Evolutionary conservation across 2,888 invertebrate genomes (phyloP).

Genomic region (Diarsia mendica): DNA sequence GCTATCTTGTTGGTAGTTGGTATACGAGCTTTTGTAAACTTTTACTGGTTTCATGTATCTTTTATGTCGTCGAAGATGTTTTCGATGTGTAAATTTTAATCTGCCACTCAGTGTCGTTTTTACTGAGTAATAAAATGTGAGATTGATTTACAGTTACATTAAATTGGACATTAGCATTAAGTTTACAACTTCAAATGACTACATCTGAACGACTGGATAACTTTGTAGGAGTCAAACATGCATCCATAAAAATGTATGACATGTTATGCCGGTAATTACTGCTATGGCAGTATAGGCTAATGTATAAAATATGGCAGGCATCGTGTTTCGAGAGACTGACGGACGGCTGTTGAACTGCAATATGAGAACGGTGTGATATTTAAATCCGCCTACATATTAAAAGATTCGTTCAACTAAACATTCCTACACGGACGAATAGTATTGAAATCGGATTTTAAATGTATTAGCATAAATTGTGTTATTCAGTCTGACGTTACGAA

Average conservation of each 20-base stretch:
- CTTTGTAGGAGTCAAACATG: slow-evolving; percentile 18
- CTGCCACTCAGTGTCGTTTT: slow-evolving; percentile 34
- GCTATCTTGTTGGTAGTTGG: slow-evolving; percentile 1
- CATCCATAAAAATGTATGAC: slow-evolving; percentile 28
- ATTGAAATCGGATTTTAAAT: slow-evolving; percentile 63
- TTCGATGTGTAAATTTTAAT: slow-evolving; percentile 46
- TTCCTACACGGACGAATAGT: slow-evolving; percentile 58
- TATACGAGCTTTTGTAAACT: slow-evolving; percentile 20
- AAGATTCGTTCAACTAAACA: slow-evolving; percentile 54
- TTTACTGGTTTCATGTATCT: background rate
- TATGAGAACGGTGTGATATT: slow-evolving; percentile 73
- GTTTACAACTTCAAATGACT: slow-evolving; percentile 21
- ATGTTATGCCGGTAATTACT: slow-evolving; percentile 35
- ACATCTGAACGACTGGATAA: slow-evolving; percentile 10
- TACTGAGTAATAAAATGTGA: slow-evolving; percentile 37
- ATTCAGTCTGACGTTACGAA: slow-evolving; percentile 60
- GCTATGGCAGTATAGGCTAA: slow-evolving; percentile 20
- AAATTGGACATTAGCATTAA: slow-evolving; percentile 43
- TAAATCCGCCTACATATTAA: slow-evolving; percentile 69
- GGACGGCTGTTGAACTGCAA: slow-evolving; percentile 62
- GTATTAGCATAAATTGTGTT: slow-evolving; percentile 66
- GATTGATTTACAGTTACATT: slow-evolving; percentile 44
- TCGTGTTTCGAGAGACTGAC: slow-evolving; percentile 54
- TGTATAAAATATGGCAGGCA: slow-evolving; percentile 47
- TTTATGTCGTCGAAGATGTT: slow-evolving; percentile 23